phyloP scores from a whole-genome alignment of 2,797 vertebrate species.

The Eulemur rubriventer region DNA sequence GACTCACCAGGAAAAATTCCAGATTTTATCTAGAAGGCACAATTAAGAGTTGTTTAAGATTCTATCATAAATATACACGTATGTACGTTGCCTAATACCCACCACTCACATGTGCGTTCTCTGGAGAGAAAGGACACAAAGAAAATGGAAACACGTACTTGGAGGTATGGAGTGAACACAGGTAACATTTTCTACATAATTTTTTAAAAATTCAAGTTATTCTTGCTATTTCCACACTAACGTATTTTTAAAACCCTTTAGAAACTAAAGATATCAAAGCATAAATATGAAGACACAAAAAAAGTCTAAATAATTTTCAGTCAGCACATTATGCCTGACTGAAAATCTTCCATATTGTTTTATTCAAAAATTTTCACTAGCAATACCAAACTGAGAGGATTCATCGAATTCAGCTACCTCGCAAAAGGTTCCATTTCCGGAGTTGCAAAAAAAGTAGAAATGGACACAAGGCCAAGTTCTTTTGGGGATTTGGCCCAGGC shows the following conservation, averaged over 20 bases:
- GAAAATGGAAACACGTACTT: not conserved
- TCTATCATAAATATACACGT: not conserved
- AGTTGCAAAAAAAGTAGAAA: not conserved
- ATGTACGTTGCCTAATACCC: not conserved
- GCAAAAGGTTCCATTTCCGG: not conserved
- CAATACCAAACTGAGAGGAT: not conserved
- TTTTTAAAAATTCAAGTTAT: not conserved
- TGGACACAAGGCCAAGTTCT: not conserved
- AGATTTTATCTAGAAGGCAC: not conserved
- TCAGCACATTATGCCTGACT: not conserved
- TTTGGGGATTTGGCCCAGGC: not conserved
- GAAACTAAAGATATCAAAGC: not conserved
- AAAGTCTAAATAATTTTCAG: not conserved
- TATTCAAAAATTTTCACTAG: not conserved
- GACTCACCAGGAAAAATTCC: not conserved
- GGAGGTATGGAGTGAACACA: not conserved
- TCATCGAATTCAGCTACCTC: not conserved
- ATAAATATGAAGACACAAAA: not conserved
- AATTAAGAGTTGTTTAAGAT: not conserved
- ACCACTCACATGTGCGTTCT: not conserved
- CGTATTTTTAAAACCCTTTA: not conserved
- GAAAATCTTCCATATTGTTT: not conserved
- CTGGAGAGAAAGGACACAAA: not conserved
- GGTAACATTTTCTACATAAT: not conserved
- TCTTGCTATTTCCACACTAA: not conserved